These are phyloP conservation scores for Ondatra zibethicus DNA, from an alignment of 2,113 vertebrate genomes.

Conservation along the genomic window DNA sequence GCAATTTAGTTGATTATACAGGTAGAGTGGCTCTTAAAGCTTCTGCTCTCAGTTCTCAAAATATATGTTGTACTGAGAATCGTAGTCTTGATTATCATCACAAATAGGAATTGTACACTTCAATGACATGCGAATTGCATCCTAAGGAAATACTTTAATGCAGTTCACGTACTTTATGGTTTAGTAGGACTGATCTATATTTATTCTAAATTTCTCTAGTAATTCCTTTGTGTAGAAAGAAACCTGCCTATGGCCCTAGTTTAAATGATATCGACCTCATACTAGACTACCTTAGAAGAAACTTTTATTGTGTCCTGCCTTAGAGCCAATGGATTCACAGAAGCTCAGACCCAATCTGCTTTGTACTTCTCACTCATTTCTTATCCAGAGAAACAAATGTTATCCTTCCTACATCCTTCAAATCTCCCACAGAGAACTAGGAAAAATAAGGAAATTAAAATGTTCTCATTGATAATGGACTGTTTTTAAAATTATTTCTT, in stretches of 20 bases:
- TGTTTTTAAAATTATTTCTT: not conserved
- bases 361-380: not conserved
- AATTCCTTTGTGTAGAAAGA: slow-evolving; percentile 50
- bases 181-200: slow-evolving; percentile 9
- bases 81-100: slow-evolving; percentile 56
- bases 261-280: slow-evolving; percentile 43
- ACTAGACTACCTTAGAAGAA: slow-evolving; percentile 12
- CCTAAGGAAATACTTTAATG: not conserved
- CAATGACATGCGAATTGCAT: slow-evolving; percentile 19
- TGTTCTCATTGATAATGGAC: not conserved
- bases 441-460: slow-evolving; percentile 1
- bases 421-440: not conserved
- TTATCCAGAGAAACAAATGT: not conserved
- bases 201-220: slow-evolving; percentile 53
- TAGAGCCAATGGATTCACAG: not conserved
- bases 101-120: slow-evolving; percentile 46
- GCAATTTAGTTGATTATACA: slow-evolving; percentile 58
- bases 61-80: slow-evolving; percentile 30
- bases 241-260: slow-evolving; percentile 30
- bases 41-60: slow-evolving; percentile 53
- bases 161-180: not conserved
- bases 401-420: not conserved
- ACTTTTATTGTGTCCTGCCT: not conserved
- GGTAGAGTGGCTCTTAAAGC: slow-evolving; percentile 47
- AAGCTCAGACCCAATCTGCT: not conserved